Evolutionary conservation across 1,140 invertebrate species (phyloP), one percentile per base, ranked within the genome.

Genomic region (Penaeus indicus): DNA sequence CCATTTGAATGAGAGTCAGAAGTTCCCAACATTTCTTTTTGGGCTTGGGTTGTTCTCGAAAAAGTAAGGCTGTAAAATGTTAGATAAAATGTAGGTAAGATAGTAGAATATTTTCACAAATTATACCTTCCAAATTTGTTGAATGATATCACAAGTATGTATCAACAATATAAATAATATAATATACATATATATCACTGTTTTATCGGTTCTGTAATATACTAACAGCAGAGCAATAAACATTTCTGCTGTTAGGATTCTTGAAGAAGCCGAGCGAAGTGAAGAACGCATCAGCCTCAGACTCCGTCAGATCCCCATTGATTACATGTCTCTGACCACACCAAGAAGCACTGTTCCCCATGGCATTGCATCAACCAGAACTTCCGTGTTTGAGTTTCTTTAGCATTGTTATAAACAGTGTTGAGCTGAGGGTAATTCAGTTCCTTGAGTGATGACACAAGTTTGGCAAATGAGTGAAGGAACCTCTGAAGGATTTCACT

Each of bases 291-390:
- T 95, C 93, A 32, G 95, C 93, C 90, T 96, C 95, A 0, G 95
- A 75, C 0, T 94, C 93, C 2, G 92, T 93, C 1, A 98, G 93
- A 90, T 96, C 94, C 2, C 95, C 94, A 84, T 93, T 95, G 88
- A 95, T 95, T 97, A 92, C 27, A 97, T 92, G 84, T 96, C 94
- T 3, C 95, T 94, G n/a, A 95, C 94, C 0, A 96, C 95, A 91
- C 95, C 95, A 94, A 16, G 96, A 94, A 80, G 96, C 95, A 4
- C 95, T 27, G 95, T 97, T 84, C 95, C 96, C 94, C 84, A 95
- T 80, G 97, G 95, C 0, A 98, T 92, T 75, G 95, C 96, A 91
- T 97, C 96, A 5, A 97, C 92, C 90, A 96, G 1, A 96, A 94
- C 90, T 95, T 95, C 83, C 95, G 94, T 32, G 78, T 63, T 25